A percentile compares a stretch with the other conserved stretches of the same genome.
These are phyloP conservation scores for Prosopocoilus inquinatus DNA, from an alignment of 2,888 invertebrate genomes.

Conservation along the genomic window DNA sequence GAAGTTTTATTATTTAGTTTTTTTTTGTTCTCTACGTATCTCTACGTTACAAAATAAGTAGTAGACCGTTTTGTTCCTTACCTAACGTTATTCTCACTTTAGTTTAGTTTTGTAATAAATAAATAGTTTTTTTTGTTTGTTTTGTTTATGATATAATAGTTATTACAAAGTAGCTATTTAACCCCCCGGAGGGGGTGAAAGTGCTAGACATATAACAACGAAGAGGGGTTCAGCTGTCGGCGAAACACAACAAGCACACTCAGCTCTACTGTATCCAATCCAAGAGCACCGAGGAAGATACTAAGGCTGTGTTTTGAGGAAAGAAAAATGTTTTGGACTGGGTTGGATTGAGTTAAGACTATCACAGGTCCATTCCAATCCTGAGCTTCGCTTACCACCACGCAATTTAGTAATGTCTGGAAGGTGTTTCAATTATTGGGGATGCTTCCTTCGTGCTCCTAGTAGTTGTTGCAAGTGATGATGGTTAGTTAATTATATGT, in stretches of 20 bases:
- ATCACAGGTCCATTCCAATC: no score
- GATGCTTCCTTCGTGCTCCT: neutral
- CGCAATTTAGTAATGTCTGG: neutral
- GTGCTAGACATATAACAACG: constrained; percentile 15
- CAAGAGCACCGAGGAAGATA: neutral
- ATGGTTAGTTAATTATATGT: constrained; percentile 7
- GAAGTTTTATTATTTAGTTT: constrained; percentile 18
- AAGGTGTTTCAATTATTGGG: neutral
- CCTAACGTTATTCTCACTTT: constrained; percentile 31
- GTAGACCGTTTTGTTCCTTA: constrained; percentile 26
- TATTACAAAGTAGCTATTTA: constrained; percentile 8
- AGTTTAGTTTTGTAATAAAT: constrained; percentile 29
- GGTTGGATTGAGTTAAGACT: neutral
- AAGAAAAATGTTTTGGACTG: neutral
- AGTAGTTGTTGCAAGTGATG: no score
- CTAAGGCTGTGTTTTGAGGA: neutral
- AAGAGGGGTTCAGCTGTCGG: neutral
- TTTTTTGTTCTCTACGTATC: constrained; percentile 23
- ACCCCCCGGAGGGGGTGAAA: constrained; percentile 7
- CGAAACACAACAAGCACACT: neutral
- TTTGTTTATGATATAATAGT: neutral
- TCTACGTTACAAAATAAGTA: constrained; percentile 27
- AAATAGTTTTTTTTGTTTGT: constrained; percentile 23
- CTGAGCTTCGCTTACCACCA: neutral
- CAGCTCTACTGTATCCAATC: neutral